phyloP scores from a whole-genome alignment of 2,797 vertebrate genomes.

The Silurus lanzhouensis region DNA sequence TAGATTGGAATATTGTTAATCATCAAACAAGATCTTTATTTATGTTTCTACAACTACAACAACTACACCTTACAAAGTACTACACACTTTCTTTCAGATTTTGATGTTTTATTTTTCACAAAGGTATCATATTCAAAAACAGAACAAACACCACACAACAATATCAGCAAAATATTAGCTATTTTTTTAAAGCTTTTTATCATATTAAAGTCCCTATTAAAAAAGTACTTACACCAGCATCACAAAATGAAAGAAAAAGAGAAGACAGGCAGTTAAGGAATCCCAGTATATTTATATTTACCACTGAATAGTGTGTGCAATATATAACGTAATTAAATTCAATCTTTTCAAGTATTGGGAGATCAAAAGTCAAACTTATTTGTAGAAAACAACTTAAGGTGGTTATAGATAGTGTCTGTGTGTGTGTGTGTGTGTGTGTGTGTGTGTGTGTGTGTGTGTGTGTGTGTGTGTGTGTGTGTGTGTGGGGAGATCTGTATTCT shows the following conservation, averaged over 20 bases:
- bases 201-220: not conserved
- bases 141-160: not conserved
- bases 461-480: not conserved
- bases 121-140: not conserved
- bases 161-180: not conserved
- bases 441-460: not conserved
- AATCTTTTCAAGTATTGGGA: not conserved
- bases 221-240: not conserved
- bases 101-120: not conserved
- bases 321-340: not conserved
- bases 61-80: not conserved
- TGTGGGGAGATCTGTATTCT: constrained; percentile 52
- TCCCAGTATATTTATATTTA: not conserved
- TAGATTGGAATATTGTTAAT: not conserved
- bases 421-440: not conserved
- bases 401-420: not conserved
- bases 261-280: not conserved
- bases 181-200: not conserved
- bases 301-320: not conserved
- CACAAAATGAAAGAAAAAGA: not conserved
- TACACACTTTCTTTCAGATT: no score
- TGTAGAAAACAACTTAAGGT: not conserved
- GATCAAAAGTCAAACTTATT: not conserved
- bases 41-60: not conserved
- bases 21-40: not conserved